Base-by-base conservation (phyloP, 1,140 invertebrate species). In the Drosophila insularis region DNA sequence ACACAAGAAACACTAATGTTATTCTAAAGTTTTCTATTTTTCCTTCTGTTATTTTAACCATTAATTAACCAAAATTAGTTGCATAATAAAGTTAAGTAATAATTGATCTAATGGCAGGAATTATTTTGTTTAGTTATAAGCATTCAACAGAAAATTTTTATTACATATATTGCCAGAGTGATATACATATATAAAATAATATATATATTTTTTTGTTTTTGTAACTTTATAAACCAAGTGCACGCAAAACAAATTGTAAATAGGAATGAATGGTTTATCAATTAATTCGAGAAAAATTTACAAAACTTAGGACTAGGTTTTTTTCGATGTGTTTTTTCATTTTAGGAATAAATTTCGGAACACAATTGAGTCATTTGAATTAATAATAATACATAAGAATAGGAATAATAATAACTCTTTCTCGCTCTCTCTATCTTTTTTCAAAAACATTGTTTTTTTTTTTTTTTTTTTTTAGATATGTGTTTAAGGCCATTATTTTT, bases 71-170 rank as follows among this genome's bases (percentile, higher is more conserved):
- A 37, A 37, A 37, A 37, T 37, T 37, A 13, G 4, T 27, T 3
- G 35, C 35, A 13, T 13, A 37, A 37, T 37, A 37, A 37, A 37
- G 35, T 35, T 35, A 35, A 27, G 5, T 32, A 32, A 5, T 10
- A 8, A 35, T 13, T 37, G 2, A 35, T 10, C 10, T 8, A 4
- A 35, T 35, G 35, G 32, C 27, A 3, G 5, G 27, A 31, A 35
- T 10, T 2, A 35, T 7, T 10, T 35, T 46, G 32, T 10, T 35
- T 46, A 14, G 14, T 17, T 50, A 50, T 40, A 76, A 74, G 63
- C 67, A 71, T 68, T 85, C 54, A 85, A 85, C 82, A 86, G 68
- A 61, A 61, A 81, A 81, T 87, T 78, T 76, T 76, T 87, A 87
- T 79, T 86, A 68, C 68, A 72, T 56, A 70, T 74, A 37, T 77